Base-by-base conservation (phyloP, 1,140 invertebrate species). In the Drosophila murphyi region DNA sequence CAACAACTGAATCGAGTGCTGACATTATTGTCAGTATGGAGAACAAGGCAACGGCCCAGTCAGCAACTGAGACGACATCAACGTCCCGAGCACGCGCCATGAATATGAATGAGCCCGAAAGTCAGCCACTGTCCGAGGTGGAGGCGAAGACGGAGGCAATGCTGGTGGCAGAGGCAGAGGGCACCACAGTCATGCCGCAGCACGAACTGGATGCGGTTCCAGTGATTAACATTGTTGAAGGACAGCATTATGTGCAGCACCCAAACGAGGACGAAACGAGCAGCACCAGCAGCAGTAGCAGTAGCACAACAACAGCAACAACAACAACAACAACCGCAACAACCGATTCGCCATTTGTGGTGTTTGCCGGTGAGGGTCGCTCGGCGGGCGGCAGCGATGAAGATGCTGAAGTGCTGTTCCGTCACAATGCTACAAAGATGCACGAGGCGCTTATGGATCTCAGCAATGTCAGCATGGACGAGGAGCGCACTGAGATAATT, bases 401-500 rank as follows among this genome's bases (percentile, higher is more conserved):
- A 39, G 77, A 74, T 20, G 47, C 41, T 3, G 76, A 85, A 43
- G 59, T 82, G 45, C 56, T 89, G 2, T 80, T 86, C 74, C 65
- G 56, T 47, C 76, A 76, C 57, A 89, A 89, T 85, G 64, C 64
- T 41, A 76, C 48, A 41, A 77, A 56, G 34, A 78, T 80, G 31
- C 80, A 81, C 39, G 78, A 70, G 47, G 76, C 83, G 56, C 70
- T 90, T 55, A 93, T 94, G 63, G 95, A 95, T 90, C 92, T 96
- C 8, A 95, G 95, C 77, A 94, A 96, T 89, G 95, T 96, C 29
- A 95, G 94, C 69, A 95, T 96, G 94, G 94, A 95, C 62, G 94
- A 95, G 48, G 95, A 95, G 5, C 94, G 94, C 41, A 55, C 69
- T 47, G 75, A 73, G 56, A 37, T 48, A 52, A 62, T 56, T 67